A percentile compares a stretch with the other conserved stretches of the same genome.
phyloP scores from a whole-genome alignment of 2,113 vertebrate species.

The Caloenas nicobarica region DNA sequence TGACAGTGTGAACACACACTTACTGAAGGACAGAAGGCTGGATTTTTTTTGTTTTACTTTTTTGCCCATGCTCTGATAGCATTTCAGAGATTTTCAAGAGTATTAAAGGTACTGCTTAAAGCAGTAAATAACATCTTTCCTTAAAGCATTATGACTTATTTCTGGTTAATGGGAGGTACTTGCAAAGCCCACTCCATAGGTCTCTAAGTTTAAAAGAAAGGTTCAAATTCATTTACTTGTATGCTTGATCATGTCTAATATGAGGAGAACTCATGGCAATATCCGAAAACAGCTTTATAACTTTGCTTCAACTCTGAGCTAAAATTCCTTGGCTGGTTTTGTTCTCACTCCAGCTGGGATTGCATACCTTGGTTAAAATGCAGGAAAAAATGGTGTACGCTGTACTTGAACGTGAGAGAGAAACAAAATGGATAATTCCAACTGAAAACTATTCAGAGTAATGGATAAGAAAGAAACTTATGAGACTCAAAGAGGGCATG shows the following conservation, averaged over 20 bases:
- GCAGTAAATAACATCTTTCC: neutral
- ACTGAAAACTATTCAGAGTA: neutral
- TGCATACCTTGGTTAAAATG: neutral
- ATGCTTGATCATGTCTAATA: neutral
- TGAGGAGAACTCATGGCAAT: neutral
- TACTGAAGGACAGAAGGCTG: neutral
- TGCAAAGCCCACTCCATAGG: neutral
- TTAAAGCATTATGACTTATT: neutral
- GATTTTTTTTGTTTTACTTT: neutral
- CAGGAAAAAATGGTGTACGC: neutral
- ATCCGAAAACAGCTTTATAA: neutral
- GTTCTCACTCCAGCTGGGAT: neutral
- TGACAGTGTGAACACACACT: neutral
- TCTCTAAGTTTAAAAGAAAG: neutral
- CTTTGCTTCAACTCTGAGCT: neutral
- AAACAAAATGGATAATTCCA: neutral
- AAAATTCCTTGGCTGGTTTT: neutral
- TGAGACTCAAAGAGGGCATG: neutral
- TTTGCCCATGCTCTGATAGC: neutral
- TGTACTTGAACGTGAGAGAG: neutral
- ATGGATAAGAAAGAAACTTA: neutral
- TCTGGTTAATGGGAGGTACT: neutral
- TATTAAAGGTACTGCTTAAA: constrained; percentile 10
- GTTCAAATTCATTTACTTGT: neutral
- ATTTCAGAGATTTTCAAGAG: neutral